These are phyloP conservation scores for Drosophila watanabei DNA, from an alignment of 1,140 invertebrate species.

Conservation along the genomic window DNA sequence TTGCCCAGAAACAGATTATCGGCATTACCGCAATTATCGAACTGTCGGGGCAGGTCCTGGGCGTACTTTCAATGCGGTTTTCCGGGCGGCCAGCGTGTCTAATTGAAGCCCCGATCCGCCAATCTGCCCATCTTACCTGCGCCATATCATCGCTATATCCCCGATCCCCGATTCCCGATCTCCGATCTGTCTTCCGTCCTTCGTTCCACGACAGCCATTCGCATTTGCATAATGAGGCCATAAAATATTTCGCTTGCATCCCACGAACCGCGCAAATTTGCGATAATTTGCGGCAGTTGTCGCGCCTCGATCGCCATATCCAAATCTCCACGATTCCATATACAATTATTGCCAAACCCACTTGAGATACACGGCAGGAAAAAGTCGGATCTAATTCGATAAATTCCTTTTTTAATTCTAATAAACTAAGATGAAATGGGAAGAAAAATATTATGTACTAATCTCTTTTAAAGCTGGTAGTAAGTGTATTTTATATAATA, in stretches of 20 bases:
- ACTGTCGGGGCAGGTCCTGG: conserved; percentile 74
- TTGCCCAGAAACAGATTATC: conserved; percentile 72
- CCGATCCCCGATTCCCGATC: conserved; percentile 24
- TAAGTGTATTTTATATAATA: background rate
- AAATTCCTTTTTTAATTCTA: background rate
- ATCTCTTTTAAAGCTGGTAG: background rate
- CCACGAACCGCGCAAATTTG: conserved; percentile 78
- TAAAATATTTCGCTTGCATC: conserved; percentile 83
- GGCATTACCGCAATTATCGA: conserved; percentile 82
- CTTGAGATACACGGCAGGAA: conserved; percentile 24
- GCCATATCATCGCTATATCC: background rate
- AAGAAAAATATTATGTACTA: too few species aligned
- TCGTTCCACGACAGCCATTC: conserved; percentile 58
- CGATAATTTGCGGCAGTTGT: conserved; percentile 82
- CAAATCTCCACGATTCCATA: conserved; percentile 32
- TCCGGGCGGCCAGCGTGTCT: conserved; percentile 66
- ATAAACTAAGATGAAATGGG: background rate
- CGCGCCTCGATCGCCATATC: conserved; percentile 68
- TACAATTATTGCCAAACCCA: conserved; percentile 42
- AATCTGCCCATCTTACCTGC: conserved; percentile 8
- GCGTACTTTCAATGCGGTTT: conserved; percentile 82
- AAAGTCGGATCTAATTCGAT: background rate
- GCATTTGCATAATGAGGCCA: conserved; percentile 83
- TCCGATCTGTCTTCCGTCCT: conserved; percentile 47
- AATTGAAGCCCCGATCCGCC: conserved; percentile 38